These are phyloP conservation scores for Lepus americanus DNA, from an alignment of 2,113 vertebrate species.

Conservation along the genomic window DNA sequence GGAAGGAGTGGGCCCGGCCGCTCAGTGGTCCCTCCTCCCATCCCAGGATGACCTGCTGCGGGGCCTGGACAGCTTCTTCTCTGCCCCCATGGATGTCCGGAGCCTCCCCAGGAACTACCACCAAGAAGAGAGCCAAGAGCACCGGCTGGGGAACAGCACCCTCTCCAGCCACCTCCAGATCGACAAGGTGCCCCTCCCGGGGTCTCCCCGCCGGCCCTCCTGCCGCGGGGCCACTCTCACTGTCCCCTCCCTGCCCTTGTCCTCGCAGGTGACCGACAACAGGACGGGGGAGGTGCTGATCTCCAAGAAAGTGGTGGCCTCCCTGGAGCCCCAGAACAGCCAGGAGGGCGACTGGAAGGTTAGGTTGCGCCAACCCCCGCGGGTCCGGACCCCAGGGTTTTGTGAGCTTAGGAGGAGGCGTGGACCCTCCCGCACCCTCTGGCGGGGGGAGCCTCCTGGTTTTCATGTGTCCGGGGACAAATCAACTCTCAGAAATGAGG, in stretches of 20 bases:
- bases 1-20: not conserved
- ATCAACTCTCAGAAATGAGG: not conserved
- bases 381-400: not conserved
- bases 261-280: constrained; percentile 81
- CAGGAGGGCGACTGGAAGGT: constrained; percentile 74
- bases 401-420: not conserved
- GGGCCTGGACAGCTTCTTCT: constrained; percentile 74
- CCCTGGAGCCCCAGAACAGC: constrained; percentile 61
- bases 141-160: constrained; percentile 77
- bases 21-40: not conserved
- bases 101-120: constrained; percentile 83
- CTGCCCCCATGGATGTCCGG: constrained; percentile 74
- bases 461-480: not conserved
- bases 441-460: not conserved
- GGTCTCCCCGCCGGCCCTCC: not conserved
- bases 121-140: constrained; percentile 80
- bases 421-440: not conserved
- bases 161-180: constrained; percentile 82
- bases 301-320: constrained; percentile 79
- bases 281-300: constrained; percentile 81
- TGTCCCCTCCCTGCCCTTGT: not conserved
- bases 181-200: constrained; percentile 77
- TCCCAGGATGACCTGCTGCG: constrained; percentile 73
- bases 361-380: not conserved
- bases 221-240: not conserved